Evolutionary conservation across 1,140 invertebrate genomes (phyloP).

Genomic region (Sycophaga agraensis): DNA sequence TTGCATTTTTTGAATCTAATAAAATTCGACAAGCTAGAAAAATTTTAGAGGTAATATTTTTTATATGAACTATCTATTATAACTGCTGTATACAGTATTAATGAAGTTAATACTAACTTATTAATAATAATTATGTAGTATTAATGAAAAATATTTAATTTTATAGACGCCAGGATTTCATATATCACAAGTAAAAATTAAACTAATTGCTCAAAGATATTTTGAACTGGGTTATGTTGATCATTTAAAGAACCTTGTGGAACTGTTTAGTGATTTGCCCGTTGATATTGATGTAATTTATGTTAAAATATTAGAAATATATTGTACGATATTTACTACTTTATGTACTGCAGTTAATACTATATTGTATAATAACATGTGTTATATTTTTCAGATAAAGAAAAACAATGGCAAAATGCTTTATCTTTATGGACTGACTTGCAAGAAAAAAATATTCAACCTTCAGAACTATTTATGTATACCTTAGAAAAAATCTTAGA

Average conservation of each 20-base stretch:
- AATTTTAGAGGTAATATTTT: conserved; percentile 68
- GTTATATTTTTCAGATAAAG: conserved; percentile 55
- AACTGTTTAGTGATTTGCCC: background rate
- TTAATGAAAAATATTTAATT: background rate
- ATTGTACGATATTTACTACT: conserved; percentile 13
- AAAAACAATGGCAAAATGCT: conserved; percentile 72
- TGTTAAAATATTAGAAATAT: background rate
- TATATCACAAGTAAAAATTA: conserved; percentile 48
- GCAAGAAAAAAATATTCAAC: conserved; percentile 77
- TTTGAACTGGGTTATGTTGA: background rate
- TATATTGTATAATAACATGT: background rate
- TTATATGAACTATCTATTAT: background rate
- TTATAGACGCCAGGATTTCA: conserved; percentile 67
- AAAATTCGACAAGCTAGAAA: conserved; percentile 75
- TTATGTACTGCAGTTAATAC: no score
- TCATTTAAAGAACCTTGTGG: background rate
- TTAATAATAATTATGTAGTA: background rate
- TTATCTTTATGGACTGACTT: conserved; percentile 75
- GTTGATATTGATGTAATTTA: background rate
- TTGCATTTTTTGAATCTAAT: conserved; percentile 78
- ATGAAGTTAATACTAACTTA: background rate
- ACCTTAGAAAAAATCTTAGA: conserved; percentile 68
- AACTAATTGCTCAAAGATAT: conserved; percentile 30
- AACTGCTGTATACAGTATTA: background rate
- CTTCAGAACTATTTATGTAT: conserved; percentile 68